phyloP scores from a whole-genome alignment of 2,888 invertebrate species.

The Lordiphosa fenestrarum region DNA sequence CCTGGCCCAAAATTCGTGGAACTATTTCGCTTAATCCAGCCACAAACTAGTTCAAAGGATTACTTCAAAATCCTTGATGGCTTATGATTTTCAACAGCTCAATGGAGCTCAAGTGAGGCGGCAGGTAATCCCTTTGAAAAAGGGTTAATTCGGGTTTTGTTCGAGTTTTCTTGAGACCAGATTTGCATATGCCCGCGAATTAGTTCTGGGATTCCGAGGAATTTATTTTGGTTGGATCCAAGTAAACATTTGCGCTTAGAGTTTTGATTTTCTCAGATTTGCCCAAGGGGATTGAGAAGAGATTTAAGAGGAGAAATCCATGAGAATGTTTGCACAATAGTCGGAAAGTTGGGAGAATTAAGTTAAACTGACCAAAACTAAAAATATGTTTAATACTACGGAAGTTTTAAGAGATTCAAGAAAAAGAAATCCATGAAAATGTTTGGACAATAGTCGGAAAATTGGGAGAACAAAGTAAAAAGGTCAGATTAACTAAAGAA shows the following conservation, averaged over 20 bases:
- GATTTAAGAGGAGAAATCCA: background rate
- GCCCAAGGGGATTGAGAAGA: background rate
- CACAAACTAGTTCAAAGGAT: slow-evolving; percentile 9
- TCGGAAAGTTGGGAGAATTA: no score
- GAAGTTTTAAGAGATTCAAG: background rate
- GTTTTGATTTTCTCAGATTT: background rate
- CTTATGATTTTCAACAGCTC: slow-evolving; percentile 59
- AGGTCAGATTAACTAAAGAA: no score
- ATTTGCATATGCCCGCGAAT: slow-evolving; percentile 53
- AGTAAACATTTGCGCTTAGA: slow-evolving; percentile 8
- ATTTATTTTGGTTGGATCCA: slow-evolving; percentile 2
- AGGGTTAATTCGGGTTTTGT: slow-evolving; percentile 66
- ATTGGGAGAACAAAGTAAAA: no score
- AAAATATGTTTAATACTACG: no score
- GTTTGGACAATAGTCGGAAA: no score
- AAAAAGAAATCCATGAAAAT: no score
- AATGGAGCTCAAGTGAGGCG: slow-evolving; percentile 57
- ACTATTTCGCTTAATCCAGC: slow-evolving; percentile 6
- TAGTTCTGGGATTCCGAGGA: slow-evolving; percentile 11
- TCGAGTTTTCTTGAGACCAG: slow-evolving; percentile 48
- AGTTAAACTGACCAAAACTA: no score
- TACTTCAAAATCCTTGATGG: background rate
- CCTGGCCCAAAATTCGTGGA: no score
- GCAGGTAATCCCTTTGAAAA: slow-evolving; percentile 59
- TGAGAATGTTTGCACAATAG: no score